Evolutionary conservation across 1,140 invertebrate genomes (phyloP), one percentile per base, ranked within the genome.

Genomic region (Wiebesia pumilae): DNA sequence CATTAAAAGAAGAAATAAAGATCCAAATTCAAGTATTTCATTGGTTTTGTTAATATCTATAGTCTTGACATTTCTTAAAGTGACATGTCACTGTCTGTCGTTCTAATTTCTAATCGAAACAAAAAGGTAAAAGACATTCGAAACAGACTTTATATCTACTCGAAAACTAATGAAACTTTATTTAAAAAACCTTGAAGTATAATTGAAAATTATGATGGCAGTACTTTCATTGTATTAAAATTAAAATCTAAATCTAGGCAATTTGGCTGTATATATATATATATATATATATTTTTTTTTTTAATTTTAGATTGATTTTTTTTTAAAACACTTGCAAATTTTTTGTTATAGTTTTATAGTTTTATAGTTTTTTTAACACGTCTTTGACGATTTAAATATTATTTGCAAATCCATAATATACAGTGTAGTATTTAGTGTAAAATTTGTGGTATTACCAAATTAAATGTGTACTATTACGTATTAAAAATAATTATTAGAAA

Each of bases 61-160:
- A 3, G 40, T 71, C 33, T 38, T 19, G 19, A 71, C 38, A 33
- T 43, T 43, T n/a, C 40, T 73, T 73, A 40, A 73, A 73, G n/a
- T 21, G 0, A 75, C 43, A 0, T 75, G 24, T 43, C 71, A 40
- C 19, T 27, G 35, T 73, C 69, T 73, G 21, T 73, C 35, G 69
- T 33, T 73, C 33, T 73, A 38, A 75, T 75, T 75, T 27, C 71
- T 75, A 75, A 75, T 75, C 71, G 43, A 75, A 43, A 43, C 43
- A 73, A 40, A 9, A 40, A 33, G 30, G 2, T 16, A 38, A 38
- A 16, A 40, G 33, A 38, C 4, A 71, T 30, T 38, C 21, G 38
- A n/a, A 43, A 75, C 38, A 9, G 24, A n/a, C 35, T 75, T 43
- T 1, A 75, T 14, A 0, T 14, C 24, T 75, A 10, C 21, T 43